Base-by-base conservation (phyloP, 2,797 vertebrate genomes). In the Poeciliopsis paucimaculata region DNA sequence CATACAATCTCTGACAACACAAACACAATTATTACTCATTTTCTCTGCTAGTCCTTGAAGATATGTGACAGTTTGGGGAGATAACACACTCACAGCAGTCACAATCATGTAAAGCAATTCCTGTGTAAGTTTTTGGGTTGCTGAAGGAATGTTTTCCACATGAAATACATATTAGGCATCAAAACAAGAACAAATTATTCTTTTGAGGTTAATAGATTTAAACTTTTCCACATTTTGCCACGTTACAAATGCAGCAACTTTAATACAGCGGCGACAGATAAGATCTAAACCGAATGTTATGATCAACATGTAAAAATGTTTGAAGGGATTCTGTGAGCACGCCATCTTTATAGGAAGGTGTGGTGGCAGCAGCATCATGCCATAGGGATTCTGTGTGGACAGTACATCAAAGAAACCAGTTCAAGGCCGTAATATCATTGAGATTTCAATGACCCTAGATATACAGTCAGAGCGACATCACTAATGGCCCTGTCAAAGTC, bases 21-120 rank as follows among this genome's bases (percentile, higher is more conserved):
- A 88, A 92, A 93, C 90, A 72, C 80, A 28, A 84, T 92, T 90
- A 88, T 81, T 80, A 60, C 80, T 90, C 74, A 85, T 93, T 92
- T 90, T 87, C 84, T 87, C 72, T 68, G 84, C 88, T 89, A 77
- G 73, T 88, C 86, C 90, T 92, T 89, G 87, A 93, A 89, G 83
- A 90, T 77, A 45, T 43, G 66, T 41, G 64, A 43, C 66, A 70
- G 66, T 70, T n/a, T 70, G 2, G 23, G 66, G 39, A n/a, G 39
- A 70, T 70, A 43, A 43, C n/a, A 68, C 36, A 41, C 9, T 12
- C 64, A 41, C 23, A 68, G 16, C 20, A 70, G 64, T 70, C 36
- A 43, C 66, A 70, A n/a, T 26, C 4, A 12, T 43, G 23, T 12
- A 70, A 15, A n/a, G 39, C 66, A n/a, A 43, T 70, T 13, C 41